Percentiles rank a stretch among this genome's conserved stretches.
Conservation (phyloP, 2,797 vertebrate species). For the Characodon lateralis region DNA sequence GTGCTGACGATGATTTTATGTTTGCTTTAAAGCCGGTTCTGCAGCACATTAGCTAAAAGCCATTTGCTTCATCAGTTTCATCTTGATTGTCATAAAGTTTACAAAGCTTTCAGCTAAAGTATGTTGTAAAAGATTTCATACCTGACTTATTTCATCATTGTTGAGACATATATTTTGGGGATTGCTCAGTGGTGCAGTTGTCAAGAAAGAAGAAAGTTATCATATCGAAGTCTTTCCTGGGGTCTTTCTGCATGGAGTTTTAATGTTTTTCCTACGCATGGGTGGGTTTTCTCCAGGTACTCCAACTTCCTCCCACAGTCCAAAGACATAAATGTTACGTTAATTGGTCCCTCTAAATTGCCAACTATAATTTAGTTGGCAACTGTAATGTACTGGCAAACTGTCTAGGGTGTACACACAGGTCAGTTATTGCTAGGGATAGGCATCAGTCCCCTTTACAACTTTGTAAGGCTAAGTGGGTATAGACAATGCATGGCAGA, state of each 20-base stretch:
- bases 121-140: not conserved
- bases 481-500: not conserved
- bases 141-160: not conserved
- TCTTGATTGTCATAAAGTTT: not conserved
- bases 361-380: too few relatives aligned
- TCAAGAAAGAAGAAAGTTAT: not conserved
- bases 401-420: not conserved
- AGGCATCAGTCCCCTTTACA: not conserved
- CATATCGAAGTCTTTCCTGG: not conserved
- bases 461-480: not conserved
- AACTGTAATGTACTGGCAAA: not conserved
- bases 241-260: not conserved
- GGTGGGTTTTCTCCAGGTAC: not conserved
- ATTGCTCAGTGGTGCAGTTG: not conserved
- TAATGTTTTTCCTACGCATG: not conserved
- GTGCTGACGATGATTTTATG: not conserved
- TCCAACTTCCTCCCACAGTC: not conserved
- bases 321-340: not conserved
- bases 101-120: not conserved
- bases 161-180: not conserved
- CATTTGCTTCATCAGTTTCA: not conserved
- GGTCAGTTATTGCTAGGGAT: not conserved
- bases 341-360: not conserved
- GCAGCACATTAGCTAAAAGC: not conserved
- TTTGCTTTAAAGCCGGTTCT: not conserved